phyloP scores from a whole-genome alignment of 92 coral and sea anemone genomes.

The Ricordea florida region DNA sequence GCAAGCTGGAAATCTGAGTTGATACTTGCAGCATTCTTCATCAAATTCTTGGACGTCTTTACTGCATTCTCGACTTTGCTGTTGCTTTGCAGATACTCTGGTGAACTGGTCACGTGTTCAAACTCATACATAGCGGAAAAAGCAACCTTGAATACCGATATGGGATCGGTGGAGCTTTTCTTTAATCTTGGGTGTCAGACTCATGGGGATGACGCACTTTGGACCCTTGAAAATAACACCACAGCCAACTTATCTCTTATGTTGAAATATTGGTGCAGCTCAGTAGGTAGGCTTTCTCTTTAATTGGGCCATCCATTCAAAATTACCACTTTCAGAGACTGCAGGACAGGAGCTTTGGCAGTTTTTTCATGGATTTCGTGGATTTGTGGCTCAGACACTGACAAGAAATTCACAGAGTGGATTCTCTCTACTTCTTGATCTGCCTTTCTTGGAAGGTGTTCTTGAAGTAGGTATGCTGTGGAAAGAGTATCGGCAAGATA shows the following conservation, averaged over 20 bases:
- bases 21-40: not conserved
- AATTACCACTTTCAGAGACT: constrained; percentile 9
- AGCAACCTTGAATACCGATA: constrained; percentile 34
- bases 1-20: not conserved
- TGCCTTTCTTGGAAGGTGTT: too few species aligned
- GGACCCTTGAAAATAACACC: constrained; percentile 57
- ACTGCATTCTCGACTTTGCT: constrained; percentile 17
- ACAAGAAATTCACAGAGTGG: too few species aligned
- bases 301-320: constrained; percentile 25
- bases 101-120: not conserved
- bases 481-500: too few species aligned
- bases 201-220: constrained; percentile 43
- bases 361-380: constrained; percentile 30
- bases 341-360: constrained; percentile 29
- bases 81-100: too few species aligned
- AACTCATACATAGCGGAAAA: constrained; percentile 2
- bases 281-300: constrained; percentile 9
- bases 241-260: constrained; percentile 50
- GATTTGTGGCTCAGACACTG: constrained; percentile 27
- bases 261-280: constrained; percentile 11
- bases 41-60: not conserved
- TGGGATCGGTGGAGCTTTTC: constrained; percentile 32
- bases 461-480: too few species aligned
- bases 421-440: too few species aligned
- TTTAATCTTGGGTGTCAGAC: constrained; percentile 22